These are phyloP conservation scores for Etia nguti DNA, from an alignment of 2,113 vertebrate species.

Conservation along the genomic window DNA sequence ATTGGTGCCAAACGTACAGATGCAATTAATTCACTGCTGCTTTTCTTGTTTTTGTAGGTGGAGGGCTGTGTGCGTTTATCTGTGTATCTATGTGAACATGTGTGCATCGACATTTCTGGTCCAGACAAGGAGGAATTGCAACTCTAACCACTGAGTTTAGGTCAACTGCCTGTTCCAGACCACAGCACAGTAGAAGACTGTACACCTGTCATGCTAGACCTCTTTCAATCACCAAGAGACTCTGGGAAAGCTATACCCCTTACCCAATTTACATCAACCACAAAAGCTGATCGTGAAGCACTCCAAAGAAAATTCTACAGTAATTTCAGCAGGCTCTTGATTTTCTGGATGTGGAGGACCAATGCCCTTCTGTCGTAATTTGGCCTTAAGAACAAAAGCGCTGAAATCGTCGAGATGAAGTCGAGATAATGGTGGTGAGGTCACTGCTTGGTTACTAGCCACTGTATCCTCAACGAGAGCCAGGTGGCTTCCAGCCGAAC, in stretches of 20 bases:
- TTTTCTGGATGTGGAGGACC: conserved; percentile 21
- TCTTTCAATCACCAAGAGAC: conserved; percentile 18
- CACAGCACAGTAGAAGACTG: conserved; percentile 17
- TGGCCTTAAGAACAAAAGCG: conserved; percentile 2
- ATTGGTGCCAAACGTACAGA: not conserved
- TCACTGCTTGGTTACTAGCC: conserved; percentile 42
- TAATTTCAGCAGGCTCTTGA: conserved; percentile 11
- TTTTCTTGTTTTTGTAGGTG: not conserved
- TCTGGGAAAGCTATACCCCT: conserved; percentile 1
- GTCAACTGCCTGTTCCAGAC: conserved; percentile 19
- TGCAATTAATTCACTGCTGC: conserved; percentile 13
- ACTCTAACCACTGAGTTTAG: conserved; percentile 19
- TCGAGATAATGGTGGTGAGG: conserved; percentile 47
- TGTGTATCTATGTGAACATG: not conserved
- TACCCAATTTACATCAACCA: conserved; percentile 21
- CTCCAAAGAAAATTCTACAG: conserved; percentile 24
- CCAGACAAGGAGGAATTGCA: conserved; percentile 31
- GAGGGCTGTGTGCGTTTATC: not conserved
- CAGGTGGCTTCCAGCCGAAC: conserved; percentile 18
- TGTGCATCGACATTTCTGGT: conserved; percentile 2
- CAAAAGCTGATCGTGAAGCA: not conserved
- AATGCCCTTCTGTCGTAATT: conserved; percentile 21
- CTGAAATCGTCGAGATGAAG: conserved; percentile 1
- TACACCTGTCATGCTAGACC: conserved; percentile 47
- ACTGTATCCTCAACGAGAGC: not conserved